Evolutionary conservation across 1,140 invertebrate species (phyloP), one percentile per base, ranked within the genome.

Genomic region (Papilio aristodemus): DNA sequence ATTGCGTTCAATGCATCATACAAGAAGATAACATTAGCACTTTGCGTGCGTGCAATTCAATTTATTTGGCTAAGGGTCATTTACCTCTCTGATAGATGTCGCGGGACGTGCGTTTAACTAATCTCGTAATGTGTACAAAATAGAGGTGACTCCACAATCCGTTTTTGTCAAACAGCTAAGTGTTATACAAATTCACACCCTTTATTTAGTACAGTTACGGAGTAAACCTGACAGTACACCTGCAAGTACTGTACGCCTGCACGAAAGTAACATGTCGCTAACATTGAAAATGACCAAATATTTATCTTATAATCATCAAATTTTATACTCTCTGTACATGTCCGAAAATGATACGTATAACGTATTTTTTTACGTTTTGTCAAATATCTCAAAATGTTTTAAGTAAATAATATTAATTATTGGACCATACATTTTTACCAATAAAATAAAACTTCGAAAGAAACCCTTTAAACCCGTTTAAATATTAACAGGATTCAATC

Each of bases 1-100:
- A 66, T 72, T 70, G 68, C 60, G 70, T 62, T 71, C 57, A 75
- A 62, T 72, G 68, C 43, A 67, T 75, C 43, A 57, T 39, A 62
- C 63, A 82, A 72, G 80, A n/a, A 83, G 80, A 81, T 84, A 84
- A 83, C 84, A 85, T 86, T 86, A 81, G 77, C 84, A 77, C 82
- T 82, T 78, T 71, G 39, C 60, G 70, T 76, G 70, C 64, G 59
- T 72, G 62, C 80, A 76, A 73, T 63, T 69, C 59, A 32, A 36
- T 75, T 78, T 77, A 75, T 81, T 85, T 78, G 75, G 67, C 68
- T 72, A 71, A 70, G 68, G 80, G 81, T 75, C 77, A 46, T 74
- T 79, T 14, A 87, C 79, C 78, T 77, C 57, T 22, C 9, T 11
- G 41, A 17, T 50, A 50, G 17, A 57, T 38, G 58, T 41, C n/a